Base-by-base conservation (phyloP, 1,140 invertebrate species). In the Drosophila punjabiensis region DNA sequence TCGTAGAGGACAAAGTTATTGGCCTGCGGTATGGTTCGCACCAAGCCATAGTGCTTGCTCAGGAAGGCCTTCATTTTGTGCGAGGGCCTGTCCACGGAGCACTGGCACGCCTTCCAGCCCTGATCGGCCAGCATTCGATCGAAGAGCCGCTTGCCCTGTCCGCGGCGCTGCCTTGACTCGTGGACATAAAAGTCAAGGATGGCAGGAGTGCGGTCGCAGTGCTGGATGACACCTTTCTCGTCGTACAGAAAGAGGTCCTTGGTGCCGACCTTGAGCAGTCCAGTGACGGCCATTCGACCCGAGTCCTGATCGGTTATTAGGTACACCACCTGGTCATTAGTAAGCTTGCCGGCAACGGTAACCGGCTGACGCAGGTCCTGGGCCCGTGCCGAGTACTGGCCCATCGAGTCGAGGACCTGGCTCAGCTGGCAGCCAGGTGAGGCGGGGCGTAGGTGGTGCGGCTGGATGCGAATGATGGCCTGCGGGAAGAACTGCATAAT, bases 31-130 rank as follows among this genome's bases (percentile, higher is more conserved):
- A 98, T 95, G n/a, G 95, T 94, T 55, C 94, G 94, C 16, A 93
- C 93, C 10, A 98, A 94, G 5, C 59, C 94, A 87, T 98, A 98
- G 93, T 98, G 96, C 92, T 97, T 98, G 8, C 94, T 93, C 2
- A 99, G 93, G 93, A 99, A 99, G 16, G 94, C 94, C 16, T 97
- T 93, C 84, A 98, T 96, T 91, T 98, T 98, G 11, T 95, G 94
- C 0, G 97, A 98, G 0, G 98, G 98, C 43, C 97, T 95, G 93
- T 99, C 98, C 67, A 99, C 96, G 1, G 98, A 97, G 62, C 98
- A 93, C 92, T 97, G 95, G 1, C 94, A 91, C 0, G 97, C 95
- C 35, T 92, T 85, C 8, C 96, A 93, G 64, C 95, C 94, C 93
- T 96, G 95, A 53, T 95, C 94, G 94, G 94, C 95, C 14, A 98